Evolutionary conservation across 2,113 vertebrate genomes (phyloP).

Genomic region (Verasper variegatus): DNA sequence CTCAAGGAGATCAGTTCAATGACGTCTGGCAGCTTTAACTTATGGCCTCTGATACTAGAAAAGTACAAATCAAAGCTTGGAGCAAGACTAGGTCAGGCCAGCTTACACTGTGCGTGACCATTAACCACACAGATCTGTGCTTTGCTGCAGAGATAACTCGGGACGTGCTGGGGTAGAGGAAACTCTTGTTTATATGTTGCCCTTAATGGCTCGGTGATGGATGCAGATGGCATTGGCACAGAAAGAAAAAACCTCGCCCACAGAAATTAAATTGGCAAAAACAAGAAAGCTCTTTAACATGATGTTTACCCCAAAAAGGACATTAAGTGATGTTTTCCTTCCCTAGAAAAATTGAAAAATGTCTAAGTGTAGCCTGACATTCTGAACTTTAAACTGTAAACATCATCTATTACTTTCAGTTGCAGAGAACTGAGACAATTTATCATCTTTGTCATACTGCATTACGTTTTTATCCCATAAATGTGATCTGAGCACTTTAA

Average conservation of each 20-base stretch:
- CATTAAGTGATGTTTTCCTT: slow-evolving; percentile 23
- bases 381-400: slow-evolving; percentile 40
- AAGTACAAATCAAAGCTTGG: slow-evolving; percentile 28
- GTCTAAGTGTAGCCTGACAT: slow-evolving; percentile 1
- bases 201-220: slow-evolving; percentile 38
- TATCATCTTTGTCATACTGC: slow-evolving; percentile 41
- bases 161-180: slow-evolving; percentile 44
- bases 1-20: slow-evolving; percentile 26
- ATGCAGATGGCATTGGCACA: slow-evolving; percentile 16
- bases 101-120: slow-evolving; percentile 40
- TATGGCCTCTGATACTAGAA: slow-evolving; percentile 13
- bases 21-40: slow-evolving; percentile 23
- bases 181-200: slow-evolving; percentile 45
- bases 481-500: slow-evolving; percentile 52
- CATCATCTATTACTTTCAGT: slow-evolving; percentile 19
- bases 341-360: slow-evolving; percentile 28
- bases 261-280: slow-evolving; percentile 19
- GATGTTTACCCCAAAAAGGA: slow-evolving; percentile 34
- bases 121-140: slow-evolving; percentile 47
- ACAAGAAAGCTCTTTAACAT: slow-evolving; percentile 9
- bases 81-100: slow-evolving; percentile 24
- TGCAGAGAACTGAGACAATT: slow-evolving; percentile 13
- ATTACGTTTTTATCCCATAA: slow-evolving; percentile 42
- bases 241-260: slow-evolving; percentile 16
- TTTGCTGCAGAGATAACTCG: slow-evolving; percentile 38